Evolutionary conservation across 2,888 invertebrate species (phyloP).

Genomic region (Adelphocoris suturalis): DNA sequence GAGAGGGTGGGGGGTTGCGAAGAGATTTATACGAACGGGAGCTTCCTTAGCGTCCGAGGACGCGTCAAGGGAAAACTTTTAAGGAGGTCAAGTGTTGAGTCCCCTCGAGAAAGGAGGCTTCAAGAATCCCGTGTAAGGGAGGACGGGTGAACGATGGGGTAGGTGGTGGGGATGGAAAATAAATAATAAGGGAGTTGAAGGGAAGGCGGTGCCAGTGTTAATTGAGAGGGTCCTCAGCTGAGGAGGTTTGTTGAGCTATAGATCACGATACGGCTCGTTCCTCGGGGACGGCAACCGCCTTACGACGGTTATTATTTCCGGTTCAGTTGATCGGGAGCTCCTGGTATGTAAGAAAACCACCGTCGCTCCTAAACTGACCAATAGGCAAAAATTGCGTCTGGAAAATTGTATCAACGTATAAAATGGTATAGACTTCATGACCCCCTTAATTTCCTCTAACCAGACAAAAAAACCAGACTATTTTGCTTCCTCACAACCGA

Average conservation of each 20-base stretch:
- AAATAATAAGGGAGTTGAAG: constrained; percentile 42
- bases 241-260: constrained; percentile 12
- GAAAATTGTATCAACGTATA: too few relatives aligned
- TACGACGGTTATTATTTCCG: not conserved
- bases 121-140: not conserved
- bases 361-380: too few relatives aligned
- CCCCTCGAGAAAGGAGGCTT: not conserved
- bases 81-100: constrained; percentile 53
- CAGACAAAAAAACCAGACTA: too few relatives aligned
- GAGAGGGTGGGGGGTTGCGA: constrained; percentile 2
- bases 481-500: too few relatives aligned
- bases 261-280: constrained; percentile 23
- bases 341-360: too few relatives aligned
- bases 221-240: constrained; percentile 26
- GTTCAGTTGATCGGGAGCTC: too few relatives aligned
- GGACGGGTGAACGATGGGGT: not conserved
- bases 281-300: not conserved
- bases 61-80: constrained; percentile 59
- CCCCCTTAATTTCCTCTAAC: too few relatives aligned
- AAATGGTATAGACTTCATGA: too few relatives aligned
- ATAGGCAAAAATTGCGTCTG: too few relatives aligned
- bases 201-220: constrained; percentile 15
- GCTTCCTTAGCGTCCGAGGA: not conserved
- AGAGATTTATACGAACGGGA: constrained; percentile 24
- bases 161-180: constrained; percentile 27